Evolutionary conservation across 2,797 vertebrate genomes (phyloP).

Genomic region (Oreochromis grahami): DNA sequence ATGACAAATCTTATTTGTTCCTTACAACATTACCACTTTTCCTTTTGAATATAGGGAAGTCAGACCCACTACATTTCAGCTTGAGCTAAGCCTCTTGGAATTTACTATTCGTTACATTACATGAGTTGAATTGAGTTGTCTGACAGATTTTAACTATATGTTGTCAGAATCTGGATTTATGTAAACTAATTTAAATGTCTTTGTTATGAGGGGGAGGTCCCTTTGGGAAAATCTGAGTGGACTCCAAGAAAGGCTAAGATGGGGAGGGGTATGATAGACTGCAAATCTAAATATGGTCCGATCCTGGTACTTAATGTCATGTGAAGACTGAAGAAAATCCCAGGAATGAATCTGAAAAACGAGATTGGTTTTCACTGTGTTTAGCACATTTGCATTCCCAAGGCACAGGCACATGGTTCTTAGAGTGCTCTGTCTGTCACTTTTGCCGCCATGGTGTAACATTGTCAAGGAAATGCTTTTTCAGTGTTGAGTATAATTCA

Average conservation of each 20-base stretch:
- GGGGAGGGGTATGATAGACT: slow-evolving; percentile 44
- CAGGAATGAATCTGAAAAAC: slow-evolving; percentile 69
- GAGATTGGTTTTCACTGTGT: slow-evolving; percentile 72
- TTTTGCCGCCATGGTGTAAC: slow-evolving; percentile 47
- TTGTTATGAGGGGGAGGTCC: background rate
- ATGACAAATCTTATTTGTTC: background rate
- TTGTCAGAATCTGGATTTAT: background rate
- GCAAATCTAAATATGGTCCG: slow-evolving; percentile 61
- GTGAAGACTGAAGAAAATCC: slow-evolving; percentile 63
- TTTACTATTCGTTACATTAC: slow-evolving; percentile 13
- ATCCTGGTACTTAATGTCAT: slow-evolving; percentile 71
- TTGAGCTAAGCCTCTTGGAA: background rate
- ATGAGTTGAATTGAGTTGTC: background rate
- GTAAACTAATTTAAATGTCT: slow-evolving; percentile 34
- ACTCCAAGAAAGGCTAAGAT: slow-evolving; percentile 46
- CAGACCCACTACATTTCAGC: slow-evolving; percentile 4
- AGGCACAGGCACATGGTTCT: slow-evolving; percentile 49
- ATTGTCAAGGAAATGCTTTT: slow-evolving; percentile 65
- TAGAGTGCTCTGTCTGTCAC: slow-evolving; percentile 63
- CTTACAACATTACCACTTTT: background rate
- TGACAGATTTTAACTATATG: background rate
- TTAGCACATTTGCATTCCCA: slow-evolving; percentile 70
- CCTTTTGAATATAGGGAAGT: background rate
- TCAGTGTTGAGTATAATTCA: slow-evolving; percentile 45
- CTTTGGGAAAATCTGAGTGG: slow-evolving; percentile 35